Conservation (phyloP, 1,140 invertebrate genomes). For the Cryptotermes secundus region DNA sequence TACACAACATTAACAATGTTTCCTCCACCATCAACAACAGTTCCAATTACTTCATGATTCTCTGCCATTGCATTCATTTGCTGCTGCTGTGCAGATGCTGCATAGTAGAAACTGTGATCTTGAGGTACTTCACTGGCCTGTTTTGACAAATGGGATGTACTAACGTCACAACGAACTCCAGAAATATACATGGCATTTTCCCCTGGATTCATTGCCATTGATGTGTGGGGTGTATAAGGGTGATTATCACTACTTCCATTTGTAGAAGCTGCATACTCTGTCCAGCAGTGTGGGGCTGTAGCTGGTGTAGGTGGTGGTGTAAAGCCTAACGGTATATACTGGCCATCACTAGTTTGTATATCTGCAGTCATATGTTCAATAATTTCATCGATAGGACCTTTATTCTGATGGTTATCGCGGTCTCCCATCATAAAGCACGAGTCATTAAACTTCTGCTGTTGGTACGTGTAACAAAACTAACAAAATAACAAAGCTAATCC, state of each 20-base stretch:
- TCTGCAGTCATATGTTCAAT: constrained; percentile 63
- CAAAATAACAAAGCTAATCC: background rate
- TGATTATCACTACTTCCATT: constrained; percentile 24
- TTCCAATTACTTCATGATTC: constrained; percentile 50
- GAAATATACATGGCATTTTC: constrained; percentile 30
- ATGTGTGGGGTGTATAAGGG: constrained; percentile 21
- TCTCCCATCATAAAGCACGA: constrained; percentile 17
- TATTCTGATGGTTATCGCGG: constrained; percentile 36
- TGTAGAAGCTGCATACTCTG: constrained; percentile 43
- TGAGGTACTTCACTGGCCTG: constrained; percentile 28
- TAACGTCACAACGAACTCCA: constrained; percentile 16
- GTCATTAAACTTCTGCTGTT: background rate
- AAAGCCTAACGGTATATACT: constrained; percentile 58
- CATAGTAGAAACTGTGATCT: constrained; percentile 28
- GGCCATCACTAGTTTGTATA: constrained; percentile 56
- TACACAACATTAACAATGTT: constrained; percentile 54
- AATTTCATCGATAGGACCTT: constrained; percentile 58
- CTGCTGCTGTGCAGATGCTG: constrained; percentile 29
- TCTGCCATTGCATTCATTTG: constrained; percentile 39
- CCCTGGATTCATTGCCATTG: constrained; percentile 24
- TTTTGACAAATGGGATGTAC: constrained; percentile 28
- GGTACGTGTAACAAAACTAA: background rate
- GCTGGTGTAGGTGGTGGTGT: constrained; percentile 47
- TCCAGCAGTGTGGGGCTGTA: constrained; percentile 44
- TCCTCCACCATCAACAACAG: constrained; percentile 50